Evolutionary conservation across 2,888 invertebrate species (phyloP), one percentile per base, ranked within the genome.

Genomic region (Hydropsyche betteni): DNA sequence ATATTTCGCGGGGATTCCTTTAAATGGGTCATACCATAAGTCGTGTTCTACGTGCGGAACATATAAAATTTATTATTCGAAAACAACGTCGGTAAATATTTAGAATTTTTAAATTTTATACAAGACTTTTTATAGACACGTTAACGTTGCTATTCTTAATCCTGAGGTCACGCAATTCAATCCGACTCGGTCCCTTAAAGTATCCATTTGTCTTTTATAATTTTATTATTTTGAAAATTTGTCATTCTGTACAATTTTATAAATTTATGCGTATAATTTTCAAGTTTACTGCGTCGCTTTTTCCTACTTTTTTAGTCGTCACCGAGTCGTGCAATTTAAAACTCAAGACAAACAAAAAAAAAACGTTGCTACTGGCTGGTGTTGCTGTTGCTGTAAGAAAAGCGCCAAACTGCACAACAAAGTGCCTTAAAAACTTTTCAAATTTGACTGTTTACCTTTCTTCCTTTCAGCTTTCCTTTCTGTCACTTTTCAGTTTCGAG

Each of bases 371-470:
- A 24, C 24, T 16, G 24, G 7, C 61, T 33, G 24, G 24, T 24
- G 24, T 24, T 24, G 2, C 24, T 24, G 24, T 24, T 24, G 24
- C 24, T 24, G 24, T 24, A 24, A 61, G 61, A 61, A 16, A 33
- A 61, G 12, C 0, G 61, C 33, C 61, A 8, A n/a, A 58, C 58
- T 16, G 34, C 24, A 16, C 61, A 61, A 61, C 61, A 61, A 61
- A 61, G 14, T 61, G 61, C 61, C 61, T 61, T 61, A 61, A 61
- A 61, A 61, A 61, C 61, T 61, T 61, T 61, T 61, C 61, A 61
- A 61, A 61, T 61, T 61, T 61, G 33, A 16, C 61, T 61, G 61
- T 61, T 61, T 61, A 16, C 61, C 12, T 61, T 61, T 33, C 24
- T 61, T 61, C 61, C 61, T 12, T 53, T 4, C 61, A 12, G 14